A percentile compares a stretch with the other conserved stretches of the same genome.
phyloP scores from a whole-genome alignment of 2,113 vertebrate species.

The Ceyx cyanopectus region DNA sequence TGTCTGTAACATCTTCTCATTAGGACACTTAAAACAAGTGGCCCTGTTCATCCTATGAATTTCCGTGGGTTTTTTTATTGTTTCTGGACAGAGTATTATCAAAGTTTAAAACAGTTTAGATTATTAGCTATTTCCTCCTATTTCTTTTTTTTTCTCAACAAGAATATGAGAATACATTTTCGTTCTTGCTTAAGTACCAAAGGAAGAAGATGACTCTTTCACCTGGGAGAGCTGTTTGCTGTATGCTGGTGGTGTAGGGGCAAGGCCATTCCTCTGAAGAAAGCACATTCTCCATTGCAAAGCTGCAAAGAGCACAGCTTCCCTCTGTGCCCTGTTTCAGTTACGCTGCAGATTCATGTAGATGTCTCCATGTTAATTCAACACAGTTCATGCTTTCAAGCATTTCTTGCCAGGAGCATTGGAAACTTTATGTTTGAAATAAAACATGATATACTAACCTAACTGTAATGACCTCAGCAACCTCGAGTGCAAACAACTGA shows the following conservation, averaged over 20 bases:
- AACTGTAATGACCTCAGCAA: background rate
- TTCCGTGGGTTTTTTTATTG: background rate
- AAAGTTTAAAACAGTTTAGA: background rate
- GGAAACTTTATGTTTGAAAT: constrained; percentile 7
- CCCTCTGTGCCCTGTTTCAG: background rate
- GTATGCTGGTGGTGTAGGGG: fast-evolving
- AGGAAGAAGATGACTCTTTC: background rate
- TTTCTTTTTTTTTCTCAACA: background rate
- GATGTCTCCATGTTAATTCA: background rate
- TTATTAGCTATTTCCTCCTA: background rate
- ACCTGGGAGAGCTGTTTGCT: background rate
- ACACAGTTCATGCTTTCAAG: background rate
- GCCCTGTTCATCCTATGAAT: background rate
- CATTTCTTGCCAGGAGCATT: background rate
- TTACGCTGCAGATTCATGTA: background rate
- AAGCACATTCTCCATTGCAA: background rate
- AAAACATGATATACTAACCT: background rate
- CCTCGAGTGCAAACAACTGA: background rate
- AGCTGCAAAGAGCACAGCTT: background rate
- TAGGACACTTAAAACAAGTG: background rate
- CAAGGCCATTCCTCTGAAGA: background rate
- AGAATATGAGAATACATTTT: background rate
- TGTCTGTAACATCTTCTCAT: background rate
- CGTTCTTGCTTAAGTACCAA: background rate
- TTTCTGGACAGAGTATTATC: background rate